Percentiles rank a stretch among this genome's conserved stretches.
Conservation (phyloP, 2,888 invertebrate genomes). For the Dorcus parallelipipedus region DNA sequence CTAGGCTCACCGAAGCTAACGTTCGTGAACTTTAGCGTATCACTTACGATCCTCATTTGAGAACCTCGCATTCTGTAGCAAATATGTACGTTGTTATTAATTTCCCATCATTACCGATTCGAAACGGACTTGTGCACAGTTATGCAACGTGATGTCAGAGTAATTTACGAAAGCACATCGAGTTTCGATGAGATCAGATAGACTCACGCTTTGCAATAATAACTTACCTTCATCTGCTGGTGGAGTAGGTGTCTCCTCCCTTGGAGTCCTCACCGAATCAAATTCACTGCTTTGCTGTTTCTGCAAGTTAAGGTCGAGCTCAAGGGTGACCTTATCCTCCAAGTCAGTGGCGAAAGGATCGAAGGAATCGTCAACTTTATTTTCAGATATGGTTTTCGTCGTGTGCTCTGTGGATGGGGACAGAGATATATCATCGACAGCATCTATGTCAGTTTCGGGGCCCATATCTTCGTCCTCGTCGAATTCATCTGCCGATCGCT, state of each 20-base stretch:
- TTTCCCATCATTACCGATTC: too few species aligned
- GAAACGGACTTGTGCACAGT: too few species aligned
- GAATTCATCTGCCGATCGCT: constrained; percentile 48
- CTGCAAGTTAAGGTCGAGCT: constrained; percentile 34
- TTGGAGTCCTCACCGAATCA: constrained; percentile 34
- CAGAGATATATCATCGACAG: constrained; percentile 53
- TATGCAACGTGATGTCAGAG: too few species aligned
- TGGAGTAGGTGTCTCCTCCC: constrained; percentile 58
- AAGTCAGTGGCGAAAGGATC: constrained; percentile 35
- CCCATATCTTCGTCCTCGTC: constrained; percentile 65
- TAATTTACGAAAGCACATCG: too few species aligned
- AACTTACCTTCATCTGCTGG: constrained; percentile 57
- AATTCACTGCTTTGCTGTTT: constrained; percentile 35
- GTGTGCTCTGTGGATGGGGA: constrained; percentile 41
- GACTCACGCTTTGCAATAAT: background rate
- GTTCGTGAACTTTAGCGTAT: too few species aligned
- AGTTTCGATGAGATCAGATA: too few species aligned
- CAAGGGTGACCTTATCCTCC: constrained; percentile 36
- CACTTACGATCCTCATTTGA: too few species aligned
- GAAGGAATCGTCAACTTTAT: constrained; percentile 36
- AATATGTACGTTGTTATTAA: too few species aligned
- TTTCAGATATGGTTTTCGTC: constrained; percentile 38
- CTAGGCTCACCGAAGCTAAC: too few species aligned
- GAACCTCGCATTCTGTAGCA: too few species aligned
- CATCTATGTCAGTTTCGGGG: constrained; percentile 74